phyloP scores from a whole-genome alignment of 2,113 vertebrate species.

The Numida meleagris region DNA sequence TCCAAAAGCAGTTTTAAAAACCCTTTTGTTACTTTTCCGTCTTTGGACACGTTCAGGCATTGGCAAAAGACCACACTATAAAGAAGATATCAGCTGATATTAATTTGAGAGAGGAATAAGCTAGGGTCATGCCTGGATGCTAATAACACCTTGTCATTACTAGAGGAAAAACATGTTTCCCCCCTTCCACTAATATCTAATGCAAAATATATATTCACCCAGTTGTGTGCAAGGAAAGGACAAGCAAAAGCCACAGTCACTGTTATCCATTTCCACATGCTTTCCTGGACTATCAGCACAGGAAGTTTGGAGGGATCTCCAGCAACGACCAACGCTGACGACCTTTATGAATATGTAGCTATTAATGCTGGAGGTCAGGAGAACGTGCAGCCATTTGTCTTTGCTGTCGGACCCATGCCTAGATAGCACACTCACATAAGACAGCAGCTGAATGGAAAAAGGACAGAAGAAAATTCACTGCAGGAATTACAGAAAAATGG shows the following conservation, averaged over 20 bases:
- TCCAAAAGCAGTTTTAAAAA: neutral
- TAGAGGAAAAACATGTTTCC: neutral
- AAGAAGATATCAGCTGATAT: neutral
- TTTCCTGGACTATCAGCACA: neutral
- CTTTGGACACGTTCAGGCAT: neutral
- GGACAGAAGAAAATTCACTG: neutral
- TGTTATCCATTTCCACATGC: neutral
- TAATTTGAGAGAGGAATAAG: neutral
- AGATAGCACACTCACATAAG: fast-evolving
- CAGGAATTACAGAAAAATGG: neutral
- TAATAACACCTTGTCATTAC: neutral
- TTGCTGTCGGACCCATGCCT: neutral
- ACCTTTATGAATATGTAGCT: neutral
- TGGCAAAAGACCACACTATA: neutral
- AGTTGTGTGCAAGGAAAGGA: neutral
- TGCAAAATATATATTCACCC: neutral
- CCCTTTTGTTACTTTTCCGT: neutral
- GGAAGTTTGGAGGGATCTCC: neutral
- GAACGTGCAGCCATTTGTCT: neutral
- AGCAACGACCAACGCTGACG: neutral
- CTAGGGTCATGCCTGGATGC: neutral
- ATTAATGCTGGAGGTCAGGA: neutral
- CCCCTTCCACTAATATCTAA: neutral
- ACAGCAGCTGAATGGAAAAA: neutral
- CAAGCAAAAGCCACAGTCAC: neutral